Percentiles rank a stretch among this genome's conserved stretches.
Conservation (phyloP, 2,113 vertebrate species). For the Tragelaphus strepsiceros region DNA sequence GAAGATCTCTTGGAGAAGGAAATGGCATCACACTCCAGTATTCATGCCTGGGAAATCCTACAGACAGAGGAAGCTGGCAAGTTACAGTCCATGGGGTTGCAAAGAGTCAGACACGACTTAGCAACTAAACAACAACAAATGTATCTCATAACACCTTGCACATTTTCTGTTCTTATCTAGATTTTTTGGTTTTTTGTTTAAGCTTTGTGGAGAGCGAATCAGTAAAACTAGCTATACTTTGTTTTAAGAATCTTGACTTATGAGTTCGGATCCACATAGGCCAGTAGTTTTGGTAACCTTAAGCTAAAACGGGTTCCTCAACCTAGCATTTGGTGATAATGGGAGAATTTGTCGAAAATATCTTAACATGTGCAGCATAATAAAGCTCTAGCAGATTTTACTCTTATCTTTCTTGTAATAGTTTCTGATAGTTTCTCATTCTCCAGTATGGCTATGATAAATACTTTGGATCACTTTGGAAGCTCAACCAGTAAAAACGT, state of each 20-base stretch:
- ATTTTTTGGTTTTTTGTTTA: background rate
- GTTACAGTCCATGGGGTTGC: background rate
- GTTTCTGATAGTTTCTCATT: background rate
- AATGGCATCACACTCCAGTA: background rate
- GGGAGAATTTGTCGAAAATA: background rate
- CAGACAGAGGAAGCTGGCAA: background rate
- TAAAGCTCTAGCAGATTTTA: background rate
- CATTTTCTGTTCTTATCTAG: background rate
- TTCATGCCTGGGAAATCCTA: background rate
- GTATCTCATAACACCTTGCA: background rate
- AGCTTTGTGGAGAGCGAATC: background rate
- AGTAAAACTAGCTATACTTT: background rate
- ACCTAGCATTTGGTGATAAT: background rate
- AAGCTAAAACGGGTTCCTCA: background rate
- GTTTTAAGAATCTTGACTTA: background rate
- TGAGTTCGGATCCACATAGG: background rate
- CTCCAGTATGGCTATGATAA: background rate
- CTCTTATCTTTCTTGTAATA: background rate
- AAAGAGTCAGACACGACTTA: background rate
- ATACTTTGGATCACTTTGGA: background rate
- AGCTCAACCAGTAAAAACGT: background rate
- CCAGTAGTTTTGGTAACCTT: background rate
- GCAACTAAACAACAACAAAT: background rate
- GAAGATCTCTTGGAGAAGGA: background rate
- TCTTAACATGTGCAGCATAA: background rate